A percentile compares a stretch with the other conserved stretches of the same genome.
Conservation (phyloP, 2,888 invertebrate species). For the Lasioglossum pauxillum region DNA sequence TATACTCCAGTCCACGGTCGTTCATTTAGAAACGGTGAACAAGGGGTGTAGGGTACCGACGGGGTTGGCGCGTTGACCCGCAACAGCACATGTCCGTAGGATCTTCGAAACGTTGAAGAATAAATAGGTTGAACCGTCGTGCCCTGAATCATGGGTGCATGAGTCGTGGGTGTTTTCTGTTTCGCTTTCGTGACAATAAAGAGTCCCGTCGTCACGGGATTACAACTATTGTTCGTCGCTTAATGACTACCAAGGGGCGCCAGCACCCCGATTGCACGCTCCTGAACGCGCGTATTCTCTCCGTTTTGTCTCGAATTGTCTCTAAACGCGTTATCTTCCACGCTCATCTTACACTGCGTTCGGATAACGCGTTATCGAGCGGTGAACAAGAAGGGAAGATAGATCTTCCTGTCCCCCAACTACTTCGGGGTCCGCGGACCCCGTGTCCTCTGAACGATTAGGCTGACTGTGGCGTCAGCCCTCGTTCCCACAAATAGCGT, state of each 20-base stretch:
- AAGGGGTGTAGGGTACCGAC: constrained; percentile 42
- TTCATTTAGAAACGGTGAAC: constrained; percentile 56
- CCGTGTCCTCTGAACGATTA: background rate
- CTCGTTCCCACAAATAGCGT: background rate
- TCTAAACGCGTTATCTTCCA: constrained; percentile 43
- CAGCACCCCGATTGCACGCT: constrained; percentile 65
- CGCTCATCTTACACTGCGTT: constrained; percentile 3
- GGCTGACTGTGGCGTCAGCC: background rate
- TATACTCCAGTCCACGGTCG: constrained; percentile 4
- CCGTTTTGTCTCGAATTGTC: background rate
- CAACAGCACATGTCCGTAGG: constrained; percentile 58
- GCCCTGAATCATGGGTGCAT: constrained; percentile 37
- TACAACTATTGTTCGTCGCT: constrained; percentile 47
- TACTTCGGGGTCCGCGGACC: background rate
- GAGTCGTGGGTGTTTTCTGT: background rate
- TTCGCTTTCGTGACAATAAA: constrained; percentile 2
- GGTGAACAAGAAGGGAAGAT: constrained; percentile 43
- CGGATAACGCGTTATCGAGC: constrained; percentile 5
- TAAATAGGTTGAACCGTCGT: constrained; percentile 35
- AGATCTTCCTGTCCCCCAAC: background rate
- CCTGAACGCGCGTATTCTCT: constrained; percentile 42
- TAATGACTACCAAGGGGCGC: constrained; percentile 68
- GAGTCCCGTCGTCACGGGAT: constrained; percentile 3
- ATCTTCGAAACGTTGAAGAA: constrained; percentile 35
- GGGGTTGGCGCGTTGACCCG: constrained; percentile 62